A percentile compares a stretch with the other conserved stretches of the same genome.
phyloP scores from a whole-genome alignment of 2,888 invertebrate species.

The Schizaphis graminum region DNA sequence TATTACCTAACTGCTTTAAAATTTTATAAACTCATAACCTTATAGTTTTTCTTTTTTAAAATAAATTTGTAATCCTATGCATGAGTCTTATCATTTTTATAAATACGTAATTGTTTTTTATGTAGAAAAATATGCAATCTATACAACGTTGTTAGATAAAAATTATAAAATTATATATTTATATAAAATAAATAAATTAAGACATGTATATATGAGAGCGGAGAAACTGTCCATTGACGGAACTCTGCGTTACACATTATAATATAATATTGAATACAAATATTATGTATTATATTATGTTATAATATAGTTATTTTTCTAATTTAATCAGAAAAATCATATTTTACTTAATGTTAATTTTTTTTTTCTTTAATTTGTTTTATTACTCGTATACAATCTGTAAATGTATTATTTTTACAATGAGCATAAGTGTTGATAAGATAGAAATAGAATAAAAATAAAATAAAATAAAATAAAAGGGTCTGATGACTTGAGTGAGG shows the following conservation, averaged over 20 bases:
- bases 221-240: background rate
- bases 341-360: background rate
- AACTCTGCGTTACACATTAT: background rate
- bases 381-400: too few relatives aligned
- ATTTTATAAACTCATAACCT: background rate
- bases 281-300: background rate
- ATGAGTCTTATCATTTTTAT: background rate
- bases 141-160: background rate
- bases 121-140: background rate
- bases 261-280: background rate
- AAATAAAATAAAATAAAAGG: too few relatives aligned
- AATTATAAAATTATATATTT: background rate
- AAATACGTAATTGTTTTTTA: background rate
- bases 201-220: background rate
- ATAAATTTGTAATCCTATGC: background rate
- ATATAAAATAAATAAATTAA: background rate
- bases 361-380: too few relatives aligned
- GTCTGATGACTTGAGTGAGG: too few relatives aligned
- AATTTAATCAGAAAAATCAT: background rate
- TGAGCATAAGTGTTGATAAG: too few relatives aligned
- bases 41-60: background rate
- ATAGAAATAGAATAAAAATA: too few relatives aligned
- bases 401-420: too few relatives aligned
- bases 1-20: background rate
- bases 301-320: background rate